Conservation (phyloP, 2,888 invertebrate species). For the Tetramorium bicarinatum region DNA sequence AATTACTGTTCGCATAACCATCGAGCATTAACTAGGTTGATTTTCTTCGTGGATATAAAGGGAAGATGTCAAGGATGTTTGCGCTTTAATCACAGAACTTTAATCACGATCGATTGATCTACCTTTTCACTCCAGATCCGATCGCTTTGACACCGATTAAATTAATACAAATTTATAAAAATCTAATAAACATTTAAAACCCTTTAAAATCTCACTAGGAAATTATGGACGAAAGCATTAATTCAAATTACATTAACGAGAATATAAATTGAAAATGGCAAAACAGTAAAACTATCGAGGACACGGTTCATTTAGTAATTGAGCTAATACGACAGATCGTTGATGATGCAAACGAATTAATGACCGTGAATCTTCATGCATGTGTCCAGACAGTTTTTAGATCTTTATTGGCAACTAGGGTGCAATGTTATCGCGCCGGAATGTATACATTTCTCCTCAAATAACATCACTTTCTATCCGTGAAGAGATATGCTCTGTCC, state of each 20-base stretch:
- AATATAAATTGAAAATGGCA: conserved; percentile 17
- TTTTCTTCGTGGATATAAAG: conserved; percentile 57
- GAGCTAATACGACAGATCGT: conserved; percentile 18
- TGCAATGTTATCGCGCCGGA: neutral
- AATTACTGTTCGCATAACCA: conserved; percentile 31
- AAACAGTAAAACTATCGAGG: conserved; percentile 16
- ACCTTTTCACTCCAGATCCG: conserved; percentile 52
- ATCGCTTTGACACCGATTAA: conserved; percentile 53
- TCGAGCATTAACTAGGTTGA: conserved; percentile 67
- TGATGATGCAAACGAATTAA: conserved; percentile 36
- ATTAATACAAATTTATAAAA: neutral
- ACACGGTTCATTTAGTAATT: conserved; percentile 28
- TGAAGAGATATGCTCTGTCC: conserved; percentile 18
- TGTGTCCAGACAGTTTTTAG: conserved; percentile 20
- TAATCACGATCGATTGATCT: conserved; percentile 14
- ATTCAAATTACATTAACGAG: neutral
- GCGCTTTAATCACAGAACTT: conserved; percentile 11
- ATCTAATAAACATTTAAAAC: neutral
- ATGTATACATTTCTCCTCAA: conserved; percentile 20
- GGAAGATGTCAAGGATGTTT: conserved; percentile 73
- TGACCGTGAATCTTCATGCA: conserved; percentile 36
- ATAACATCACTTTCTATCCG: conserved; percentile 57
- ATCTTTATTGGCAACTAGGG: neutral
- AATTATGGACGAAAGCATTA: neutral
- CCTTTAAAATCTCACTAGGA: neutral